Evolutionary conservation across 2,797 vertebrate genomes (phyloP), one percentile per base, ranked within the genome.

Genomic region (Ctenopoma multispine): DNA sequence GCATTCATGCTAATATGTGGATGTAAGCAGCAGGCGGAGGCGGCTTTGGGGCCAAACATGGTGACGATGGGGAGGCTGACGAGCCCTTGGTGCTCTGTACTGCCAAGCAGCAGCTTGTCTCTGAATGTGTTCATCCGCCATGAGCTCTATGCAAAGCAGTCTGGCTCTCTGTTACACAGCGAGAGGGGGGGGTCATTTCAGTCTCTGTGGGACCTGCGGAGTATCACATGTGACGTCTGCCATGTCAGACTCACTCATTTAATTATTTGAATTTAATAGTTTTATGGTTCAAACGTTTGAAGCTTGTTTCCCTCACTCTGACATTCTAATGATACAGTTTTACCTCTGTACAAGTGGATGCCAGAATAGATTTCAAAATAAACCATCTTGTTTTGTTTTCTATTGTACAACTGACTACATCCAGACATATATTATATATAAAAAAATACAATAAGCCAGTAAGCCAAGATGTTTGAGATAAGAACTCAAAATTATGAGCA

Each of bases 181-280:
- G 23, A 38, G 69, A 20, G 34, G 60, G 18, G 27, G 12, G 34
- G n/a, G n/a, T n/a, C 34, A 15, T 38, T 53, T 54, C 20, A 46
- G 50, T 44, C 61, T 69, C 69, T 29, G 34, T 51, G 63, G 72
- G 66, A 41, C 29, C 36, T 29, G 13, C 50, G 57, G 27, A 23
- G 48, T 18, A 63, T 64, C 56, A 31, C 62, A 29, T 31, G 1
- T 74, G 63, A 71, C 5, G 24, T 21, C 58, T 56, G 48, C 40
- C 49, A 44, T 24, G 4, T 75, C 68, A 79, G 54, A 56, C 69
- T 62, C 23, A 53, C 64, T 74, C 20, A 63, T 64, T 78, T 27
- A 75, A 12, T 74, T 68, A 68, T 62, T 24, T 8, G 8, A 21
- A 66, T 67, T 61, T 72, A 75, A 83, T 83, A 49, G 40, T 34